Base-by-base conservation (phyloP, 2,888 invertebrate species). In the Erebia aethiops region DNA sequence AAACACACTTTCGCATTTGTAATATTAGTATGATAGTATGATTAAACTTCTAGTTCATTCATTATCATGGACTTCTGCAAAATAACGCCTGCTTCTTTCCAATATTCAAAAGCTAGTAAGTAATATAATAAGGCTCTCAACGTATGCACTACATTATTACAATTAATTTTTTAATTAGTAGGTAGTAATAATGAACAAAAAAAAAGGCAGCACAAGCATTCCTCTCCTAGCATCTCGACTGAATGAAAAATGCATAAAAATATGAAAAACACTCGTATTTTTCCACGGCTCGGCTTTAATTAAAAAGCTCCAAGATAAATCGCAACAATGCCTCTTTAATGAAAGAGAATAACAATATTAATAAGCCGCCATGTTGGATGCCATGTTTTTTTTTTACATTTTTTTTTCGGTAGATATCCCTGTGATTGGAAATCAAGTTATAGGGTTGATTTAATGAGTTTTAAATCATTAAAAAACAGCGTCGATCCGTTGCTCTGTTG, bases 251-350 rank as follows among this genome's bases (percentile, higher is more conserved):
- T 46, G 46, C 35, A 41, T 13, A 66, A 52, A 68, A 54, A 58
- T 51, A 51, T 57, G 16, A 18, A 54, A 49, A 56, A 26, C 56
- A 43, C 61, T 69, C 56, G 35, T 54, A 46, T 61, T 69, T 60
- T 60, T 65, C 64, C 62, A 66, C 51, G 26, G 69, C 57, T 65
- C 56, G 57, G 49, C 57, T 67, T 72, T 72, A 72, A 72, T 72
- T 72, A 72, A 70, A 65, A 54, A 54, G 69, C 63, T 57, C 41
- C 58, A 72, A 70, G 67, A 70, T 35, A 35, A 67, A 72, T 41
- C 26, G 21, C 52, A 70, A 72, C 72, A 72, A 72, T 72, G 66
- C 70, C 18, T 52, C 14, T 51, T 70, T 67, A 67, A 67, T 67
- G 69, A 70, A 66, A 51, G 62, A 61, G 56, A 35, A 54, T 65